Percentiles rank a stretch among this genome's conserved stretches.
phyloP scores from a whole-genome alignment of 1,140 invertebrate genomes.

The Phymorhynchus buccinoides region DNA sequence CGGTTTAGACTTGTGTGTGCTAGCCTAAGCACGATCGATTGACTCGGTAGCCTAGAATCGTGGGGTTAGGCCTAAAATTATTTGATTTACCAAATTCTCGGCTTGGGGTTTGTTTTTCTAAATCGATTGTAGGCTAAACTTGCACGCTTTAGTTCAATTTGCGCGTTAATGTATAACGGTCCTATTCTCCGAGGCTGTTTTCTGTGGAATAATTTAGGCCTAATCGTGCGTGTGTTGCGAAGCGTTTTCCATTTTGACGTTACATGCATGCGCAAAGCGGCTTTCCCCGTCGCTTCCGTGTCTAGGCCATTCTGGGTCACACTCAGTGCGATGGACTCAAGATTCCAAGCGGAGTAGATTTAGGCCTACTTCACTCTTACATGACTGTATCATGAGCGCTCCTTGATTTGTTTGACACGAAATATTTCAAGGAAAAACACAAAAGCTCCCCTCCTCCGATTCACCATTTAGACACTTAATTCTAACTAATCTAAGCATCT shows the following conservation, averaged over 20 bases:
- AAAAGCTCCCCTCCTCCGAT: too few species aligned
- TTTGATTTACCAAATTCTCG: background rate
- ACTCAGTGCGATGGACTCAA: too few species aligned
- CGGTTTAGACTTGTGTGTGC: constrained; percentile 33
- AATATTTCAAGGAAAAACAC: too few species aligned
- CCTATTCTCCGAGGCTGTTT: background rate
- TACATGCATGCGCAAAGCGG: constrained; percentile 40
- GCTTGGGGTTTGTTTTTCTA: background rate
- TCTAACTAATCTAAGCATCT: too few species aligned
- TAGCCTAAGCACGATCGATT: constrained; percentile 38
- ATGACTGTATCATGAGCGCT: too few species aligned
- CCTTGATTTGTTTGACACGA: too few species aligned
- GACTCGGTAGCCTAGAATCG: background rate
- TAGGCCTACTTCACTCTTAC: too few species aligned
- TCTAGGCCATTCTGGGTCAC: constrained; percentile 42
- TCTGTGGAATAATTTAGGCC: constrained; percentile 28
- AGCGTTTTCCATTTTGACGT: constrained; percentile 37
- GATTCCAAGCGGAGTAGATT: too few species aligned
- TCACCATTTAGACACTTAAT: too few species aligned
- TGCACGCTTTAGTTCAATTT: background rate
- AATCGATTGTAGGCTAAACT: background rate
- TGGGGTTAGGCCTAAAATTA: background rate
- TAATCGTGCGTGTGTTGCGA: constrained; percentile 27
- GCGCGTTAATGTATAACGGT: too few species aligned
- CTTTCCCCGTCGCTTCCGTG: constrained; percentile 38